Base-by-base conservation (phyloP, 2,797 vertebrate species). In the Macropodus opercularis region DNA sequence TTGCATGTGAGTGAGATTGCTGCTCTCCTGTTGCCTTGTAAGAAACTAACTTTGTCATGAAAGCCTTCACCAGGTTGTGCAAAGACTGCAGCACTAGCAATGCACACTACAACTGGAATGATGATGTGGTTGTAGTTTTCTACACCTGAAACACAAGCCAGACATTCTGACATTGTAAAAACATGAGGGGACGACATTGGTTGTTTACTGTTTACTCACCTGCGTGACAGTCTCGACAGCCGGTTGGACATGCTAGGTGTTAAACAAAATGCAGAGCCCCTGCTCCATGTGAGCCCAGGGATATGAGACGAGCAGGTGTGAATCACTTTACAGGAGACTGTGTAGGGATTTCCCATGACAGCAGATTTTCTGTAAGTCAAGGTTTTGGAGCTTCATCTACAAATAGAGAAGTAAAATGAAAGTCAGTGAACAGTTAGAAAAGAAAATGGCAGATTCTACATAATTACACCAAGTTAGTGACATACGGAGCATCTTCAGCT, bases 261-360 rank as follows among this genome's bases (percentile, higher is more conserved):
- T 8, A 92, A 36, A 51, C 52, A 69, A 4, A 91, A 43, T 7
- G 0, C 0, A 1, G 0, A 0, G 21, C 14, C 36, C 18, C 15
- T 38, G 7, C 5, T 89, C 91, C 90, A 92, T 32, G 21, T 72
- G 39, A 91, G 32, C 12, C 5, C 8, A 0, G 90, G 90, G 5
- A 2, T 0, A 32, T 75, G 18, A 1, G 84, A 49, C 0, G 71
- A 69, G 34, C 89, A 92, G 39, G 83, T 90, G 26, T 92, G 85
- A 1, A 0, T 22, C 29, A 88, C 58, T 13, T 54, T 75, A 55
- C 91, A 92, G 63, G 29, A 80, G 60, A 85, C 8, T 2, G 24
- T 39, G 36, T 47, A 69, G n/a, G 61, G 19, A 6, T 7, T 5
- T 35, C 75, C 88, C 17, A 81, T 40, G 4, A 3, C 5, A 2